Base-by-base conservation (phyloP, 1,140 invertebrate genomes). In the Argopecten irradians region DNA sequence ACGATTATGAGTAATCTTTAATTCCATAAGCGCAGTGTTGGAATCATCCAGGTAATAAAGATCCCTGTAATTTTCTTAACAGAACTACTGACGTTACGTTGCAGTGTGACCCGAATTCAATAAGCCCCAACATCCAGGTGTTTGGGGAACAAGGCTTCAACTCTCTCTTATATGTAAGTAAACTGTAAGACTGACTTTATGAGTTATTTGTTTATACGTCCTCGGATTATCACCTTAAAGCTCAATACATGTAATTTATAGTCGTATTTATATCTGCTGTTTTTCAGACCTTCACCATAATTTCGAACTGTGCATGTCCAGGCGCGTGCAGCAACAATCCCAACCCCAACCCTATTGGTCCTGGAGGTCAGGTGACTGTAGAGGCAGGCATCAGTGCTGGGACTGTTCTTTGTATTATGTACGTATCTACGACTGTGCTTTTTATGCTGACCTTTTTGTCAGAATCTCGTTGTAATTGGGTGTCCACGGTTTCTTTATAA, bases 231-330 rank as follows among this genome's bases (percentile, higher is more conserved):
- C 13, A 39, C 5, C 36, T 39, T 39, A 39, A 39, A 39, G 13
- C 36, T 39, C 5, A 39, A n/a, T n/a, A 5, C 36, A 39, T 39
- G 36, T 39, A 39, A 39, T 39, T 39, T 39, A 5, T 8, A 8
- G 36, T 39, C 13, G 13, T 39, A 39, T 39, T 39, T 13, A 39
- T 5, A n/a, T n/a, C 5, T 33, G 71, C 19, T 39, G 13, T 39
- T 35, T 85, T 85, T 35, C 41, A 85, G 84, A 28, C 35, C 28
- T 39, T 85, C 14, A 85, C 84, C 16, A 32, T 85, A 5, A 85
- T 14, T 1, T 41, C 84, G 16, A 14, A 39, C 0, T 85, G 84
- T 34, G 84, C 84, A 22, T 85, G 84, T n/a, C 34, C 84, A 14
- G 36, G 36, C 28, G 36, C 5, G 1, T 85, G 84, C 41, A 1